A percentile compares a stretch with the other conserved stretches of the same genome.
Evolutionary conservation across 2,888 invertebrate species (phyloP).

Genomic region (Hylaea fasciaria): DNA sequence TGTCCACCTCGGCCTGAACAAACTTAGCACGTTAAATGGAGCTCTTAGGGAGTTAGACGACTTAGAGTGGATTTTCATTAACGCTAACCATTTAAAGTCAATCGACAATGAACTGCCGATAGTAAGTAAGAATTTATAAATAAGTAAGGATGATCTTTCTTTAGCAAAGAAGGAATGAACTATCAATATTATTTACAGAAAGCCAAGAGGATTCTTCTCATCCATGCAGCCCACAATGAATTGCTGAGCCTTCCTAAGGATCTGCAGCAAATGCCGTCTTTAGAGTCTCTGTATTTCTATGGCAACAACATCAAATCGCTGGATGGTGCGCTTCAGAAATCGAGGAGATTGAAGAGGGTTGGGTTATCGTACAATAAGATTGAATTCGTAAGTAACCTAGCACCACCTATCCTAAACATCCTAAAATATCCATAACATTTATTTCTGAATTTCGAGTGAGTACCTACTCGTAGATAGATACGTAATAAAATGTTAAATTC

Average conservation of each 20-base stretch:
- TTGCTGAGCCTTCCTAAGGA: conserved; percentile 89
- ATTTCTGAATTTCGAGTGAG: no score
- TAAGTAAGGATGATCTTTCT: background rate
- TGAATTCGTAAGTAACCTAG: conserved; percentile 84
- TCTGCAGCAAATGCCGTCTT: conserved; percentile 87
- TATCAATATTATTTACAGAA: conserved; percentile 63
- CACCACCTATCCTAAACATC: background rate
- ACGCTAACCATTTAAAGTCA: conserved; percentile 89
- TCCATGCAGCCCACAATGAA: conserved; percentile 90
- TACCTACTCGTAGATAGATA: no score
- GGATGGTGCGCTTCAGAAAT: conserved; percentile 89
- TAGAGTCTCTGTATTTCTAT: conserved; percentile 90
- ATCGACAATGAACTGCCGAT: conserved; percentile 91
- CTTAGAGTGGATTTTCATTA: conserved; percentile 91
- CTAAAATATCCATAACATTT: background rate
- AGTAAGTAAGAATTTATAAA: conserved; percentile 64
- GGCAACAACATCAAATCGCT: conserved; percentile 89
- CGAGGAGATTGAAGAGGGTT: conserved; percentile 87
- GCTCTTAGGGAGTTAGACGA: conserved; percentile 89
- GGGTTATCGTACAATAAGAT: conserved; percentile 90
- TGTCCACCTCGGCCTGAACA: conserved; percentile 90
- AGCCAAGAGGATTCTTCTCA: conserved; percentile 87
- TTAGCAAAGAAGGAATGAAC: background rate
- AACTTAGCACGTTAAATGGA: conserved; percentile 89
- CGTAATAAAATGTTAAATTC: no score